Percentiles rank a stretch among this genome's conserved stretches.
Conservation (phyloP, 1,140 invertebrate genomes). For the Aricia agestis region DNA sequence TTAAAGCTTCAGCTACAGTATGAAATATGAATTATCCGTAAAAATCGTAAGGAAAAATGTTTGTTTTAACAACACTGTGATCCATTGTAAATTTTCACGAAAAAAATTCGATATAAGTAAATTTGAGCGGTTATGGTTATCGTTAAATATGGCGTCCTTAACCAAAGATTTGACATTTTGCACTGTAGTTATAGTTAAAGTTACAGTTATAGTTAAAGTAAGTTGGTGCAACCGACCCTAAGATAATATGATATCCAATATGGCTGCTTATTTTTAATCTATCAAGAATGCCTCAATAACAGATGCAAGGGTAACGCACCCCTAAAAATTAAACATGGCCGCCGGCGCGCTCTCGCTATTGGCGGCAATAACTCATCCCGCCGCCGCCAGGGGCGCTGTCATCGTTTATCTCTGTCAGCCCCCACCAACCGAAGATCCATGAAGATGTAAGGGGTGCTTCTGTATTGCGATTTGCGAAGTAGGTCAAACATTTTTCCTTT, state of each 20-base stretch:
- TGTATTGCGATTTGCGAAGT: slow-evolving; percentile 34
- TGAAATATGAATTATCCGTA: no score
- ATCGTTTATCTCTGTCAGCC: slow-evolving; percentile 70
- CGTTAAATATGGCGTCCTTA: no score
- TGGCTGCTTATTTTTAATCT: slow-evolving; percentile 7
- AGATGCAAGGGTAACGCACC: slow-evolving; percentile 54
- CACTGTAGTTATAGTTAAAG: no score
- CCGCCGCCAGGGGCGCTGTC: slow-evolving; percentile 58
- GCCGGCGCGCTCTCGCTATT: slow-evolving; percentile 62
- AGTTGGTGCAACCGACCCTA: no score
- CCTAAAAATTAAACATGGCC: slow-evolving; percentile 75
- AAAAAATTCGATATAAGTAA: no score
- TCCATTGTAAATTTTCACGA: no score
- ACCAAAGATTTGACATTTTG: no score
- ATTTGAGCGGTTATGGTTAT: no score
- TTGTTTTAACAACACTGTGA: no score
- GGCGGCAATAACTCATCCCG: slow-evolving; percentile 66
- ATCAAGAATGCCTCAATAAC: slow-evolving; percentile 37
- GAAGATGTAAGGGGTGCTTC: slow-evolving; percentile 54
- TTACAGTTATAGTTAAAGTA: no score
- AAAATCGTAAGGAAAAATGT: no score
- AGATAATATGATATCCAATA: background rate
- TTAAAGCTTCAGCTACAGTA: no score
- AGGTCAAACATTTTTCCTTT: slow-evolving; percentile 14
- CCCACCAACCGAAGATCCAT: slow-evolving; percentile 48